Evolutionary conservation across 1,140 invertebrate genomes (phyloP).

Genomic region (Andricus grossulariae): DNA sequence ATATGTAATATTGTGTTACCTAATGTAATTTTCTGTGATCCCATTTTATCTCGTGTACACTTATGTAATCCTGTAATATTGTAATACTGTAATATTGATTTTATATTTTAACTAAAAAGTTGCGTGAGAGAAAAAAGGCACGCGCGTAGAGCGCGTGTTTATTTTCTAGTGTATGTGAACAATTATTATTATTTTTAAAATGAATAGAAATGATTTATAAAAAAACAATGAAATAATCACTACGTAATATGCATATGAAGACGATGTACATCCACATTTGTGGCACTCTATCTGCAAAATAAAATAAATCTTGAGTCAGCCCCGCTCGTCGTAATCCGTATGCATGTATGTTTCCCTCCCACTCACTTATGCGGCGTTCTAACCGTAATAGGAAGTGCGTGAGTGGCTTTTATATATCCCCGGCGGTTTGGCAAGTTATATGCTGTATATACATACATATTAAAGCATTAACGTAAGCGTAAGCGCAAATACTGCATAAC

Average conservation of each 20-base stretch:
- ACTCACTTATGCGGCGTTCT: slow-evolving; percentile 52
- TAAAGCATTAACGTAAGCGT: slow-evolving; percentile 18
- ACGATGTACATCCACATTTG: slow-evolving; percentile 7
- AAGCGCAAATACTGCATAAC: slow-evolving; percentile 21
- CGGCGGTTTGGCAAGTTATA: slow-evolving; percentile 45
- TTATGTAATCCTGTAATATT: too few species aligned
- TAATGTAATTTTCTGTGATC: too few species aligned
- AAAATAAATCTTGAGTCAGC: slow-evolving; percentile 53
- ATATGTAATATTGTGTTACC: too few species aligned
- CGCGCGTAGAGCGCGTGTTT: too few species aligned
- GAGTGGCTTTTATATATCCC: slow-evolving; percentile 57
- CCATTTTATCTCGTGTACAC: too few species aligned
- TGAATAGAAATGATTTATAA: not conserved
- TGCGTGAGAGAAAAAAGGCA: too few species aligned
- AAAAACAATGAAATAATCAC: not conserved
- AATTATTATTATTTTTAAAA: not conserved
- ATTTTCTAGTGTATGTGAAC: too few species aligned
- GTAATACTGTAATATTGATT: too few species aligned
- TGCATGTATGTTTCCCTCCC: slow-evolving; percentile 44
- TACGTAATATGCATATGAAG: not conserved
- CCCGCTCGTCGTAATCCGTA: slow-evolving; percentile 42
- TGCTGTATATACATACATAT: slow-evolving; percentile 36
- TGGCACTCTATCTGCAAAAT: not conserved
- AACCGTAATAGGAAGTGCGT: slow-evolving; percentile 65
- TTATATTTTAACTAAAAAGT: too few species aligned